phyloP scores from a whole-genome alignment of 2,797 vertebrate genomes.

The Brotula barbata region DNA sequence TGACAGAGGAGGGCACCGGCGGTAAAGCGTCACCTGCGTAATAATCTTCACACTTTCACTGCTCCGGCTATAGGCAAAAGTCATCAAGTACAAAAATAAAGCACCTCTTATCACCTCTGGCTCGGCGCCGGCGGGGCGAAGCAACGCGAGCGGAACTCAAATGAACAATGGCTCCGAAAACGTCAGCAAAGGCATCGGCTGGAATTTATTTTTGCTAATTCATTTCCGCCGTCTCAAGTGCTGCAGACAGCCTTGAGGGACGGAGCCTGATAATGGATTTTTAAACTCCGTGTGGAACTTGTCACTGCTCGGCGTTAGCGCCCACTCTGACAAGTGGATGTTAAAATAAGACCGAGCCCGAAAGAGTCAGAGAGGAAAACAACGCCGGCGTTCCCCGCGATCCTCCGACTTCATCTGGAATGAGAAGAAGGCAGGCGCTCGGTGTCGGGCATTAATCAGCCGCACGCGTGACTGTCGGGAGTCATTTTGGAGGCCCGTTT shows the following conservation, averaged over 20 bases:
- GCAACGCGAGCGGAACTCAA: conserved; percentile 11
- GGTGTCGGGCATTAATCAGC: conserved; percentile 47
- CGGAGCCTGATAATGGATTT: conserved; percentile 63
- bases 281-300: conserved; percentile 45
- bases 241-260: conserved; percentile 56
- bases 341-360: conserved; percentile 57
- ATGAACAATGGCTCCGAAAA: conserved; percentile 22
- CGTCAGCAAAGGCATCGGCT: conserved; percentile 4
- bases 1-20: conserved; percentile 9
- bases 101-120: conserved; percentile 25
- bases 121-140: conserved; percentile 23
- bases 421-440: conserved; percentile 47
- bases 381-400: conserved; percentile 35
- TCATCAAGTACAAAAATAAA: conserved; percentile 35
- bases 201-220: conserved; percentile 37
- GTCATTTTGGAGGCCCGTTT: conserved; percentile 30
- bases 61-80: conserved; percentile 34
- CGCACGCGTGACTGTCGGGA: conserved; percentile 15
- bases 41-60: conserved; percentile 17
- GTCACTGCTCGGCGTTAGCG: conserved; percentile 49
- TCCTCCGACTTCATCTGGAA: conserved; percentile 47
- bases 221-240: conserved; percentile 59
- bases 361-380: conserved; percentile 34
- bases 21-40: conserved; percentile 21
- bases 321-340: conserved; percentile 56